Percentiles rank a stretch among this genome's conserved stretches.
These are phyloP conservation scores for Cairina moschata DNA, from an alignment of 2,113 vertebrate genomes.

Conservation along the genomic window DNA sequence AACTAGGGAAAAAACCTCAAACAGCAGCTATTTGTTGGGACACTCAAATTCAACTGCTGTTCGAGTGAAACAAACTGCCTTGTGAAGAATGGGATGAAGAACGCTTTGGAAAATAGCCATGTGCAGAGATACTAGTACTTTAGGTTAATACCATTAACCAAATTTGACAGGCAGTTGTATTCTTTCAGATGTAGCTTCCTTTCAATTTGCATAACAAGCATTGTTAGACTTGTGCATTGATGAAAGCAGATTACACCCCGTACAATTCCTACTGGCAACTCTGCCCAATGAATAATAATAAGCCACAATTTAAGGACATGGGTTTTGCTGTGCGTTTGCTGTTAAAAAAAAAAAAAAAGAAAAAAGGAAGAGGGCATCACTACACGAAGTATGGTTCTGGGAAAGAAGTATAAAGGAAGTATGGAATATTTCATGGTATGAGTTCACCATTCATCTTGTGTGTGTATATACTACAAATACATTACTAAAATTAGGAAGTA, in stretches of 20 bases:
- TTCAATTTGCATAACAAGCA: constrained; percentile 5
- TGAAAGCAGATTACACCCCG: constrained; percentile 17
- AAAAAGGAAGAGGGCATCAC: background rate
- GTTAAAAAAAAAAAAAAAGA: background rate
- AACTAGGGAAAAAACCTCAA: background rate
- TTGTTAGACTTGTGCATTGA: constrained; percentile 4
- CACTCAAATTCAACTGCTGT: background rate
- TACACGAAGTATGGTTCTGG: background rate
- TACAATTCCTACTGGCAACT: background rate
- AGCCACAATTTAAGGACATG: background rate
- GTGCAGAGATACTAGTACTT: constrained; percentile 2
- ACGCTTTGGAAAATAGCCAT: background rate
- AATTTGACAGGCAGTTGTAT: background rate
- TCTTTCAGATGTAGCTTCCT: background rate
- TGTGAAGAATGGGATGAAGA: background rate
- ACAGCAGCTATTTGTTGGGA: background rate
- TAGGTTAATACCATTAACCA: background rate
- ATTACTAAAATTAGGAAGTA: background rate
- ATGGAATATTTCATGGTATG: background rate
- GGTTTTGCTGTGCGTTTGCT: background rate
- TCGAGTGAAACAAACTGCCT: background rate
- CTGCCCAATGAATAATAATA: constrained; percentile 3
- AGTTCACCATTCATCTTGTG: background rate
- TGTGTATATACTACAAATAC: background rate
- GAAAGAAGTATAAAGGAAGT: background rate